phyloP scores from a whole-genome alignment of 2,797 vertebrate species.

The Aulostomus chinensis region DNA sequence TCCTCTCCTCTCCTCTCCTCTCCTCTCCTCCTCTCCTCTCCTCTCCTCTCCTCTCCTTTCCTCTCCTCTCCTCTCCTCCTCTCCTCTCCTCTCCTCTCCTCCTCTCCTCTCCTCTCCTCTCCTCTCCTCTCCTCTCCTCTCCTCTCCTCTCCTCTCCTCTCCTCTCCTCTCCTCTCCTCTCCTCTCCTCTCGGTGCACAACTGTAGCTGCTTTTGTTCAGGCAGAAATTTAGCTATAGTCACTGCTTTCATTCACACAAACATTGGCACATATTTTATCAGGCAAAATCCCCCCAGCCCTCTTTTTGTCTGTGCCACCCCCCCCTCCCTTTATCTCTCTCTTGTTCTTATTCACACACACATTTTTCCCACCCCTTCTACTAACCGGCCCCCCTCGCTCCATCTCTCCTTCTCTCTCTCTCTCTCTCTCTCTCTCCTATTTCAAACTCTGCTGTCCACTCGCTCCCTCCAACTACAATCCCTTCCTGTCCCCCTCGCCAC shows the following conservation, averaged over 20 bases:
- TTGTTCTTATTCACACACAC: constrained; percentile 79
- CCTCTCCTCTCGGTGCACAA: constrained; percentile 28
- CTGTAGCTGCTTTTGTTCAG: constrained; percentile 67
- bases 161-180: constrained; percentile 5
- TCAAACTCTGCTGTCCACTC: constrained; percentile 62
- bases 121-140: constrained; percentile 1
- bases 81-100: constrained; percentile 8
- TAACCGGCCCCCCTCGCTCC: constrained; percentile 36
- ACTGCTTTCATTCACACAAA: constrained; percentile 80
- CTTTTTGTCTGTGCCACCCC: constrained; percentile 72
- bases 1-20: constrained; percentile 5
- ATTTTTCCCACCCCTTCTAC: constrained; percentile 75
- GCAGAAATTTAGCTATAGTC: constrained; percentile 72
- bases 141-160: constrained; percentile 12
- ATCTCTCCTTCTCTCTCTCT: constrained; percentile 45
- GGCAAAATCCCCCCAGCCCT: constrained; percentile 66
- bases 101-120: constrained; percentile 12
- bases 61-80: constrained; percentile 9
- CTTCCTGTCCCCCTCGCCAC: constrained; percentile 67
- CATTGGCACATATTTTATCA: constrained; percentile 81
- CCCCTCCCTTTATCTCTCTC: constrained; percentile 65
- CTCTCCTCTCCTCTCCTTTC: constrained; percentile 6
- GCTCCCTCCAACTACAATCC: constrained; percentile 62
- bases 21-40: constrained; percentile 13
- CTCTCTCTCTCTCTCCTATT: constrained; percentile 43